Evolutionary conservation across 2,113 vertebrate species (phyloP), one percentile per base, ranked within the genome.

Genomic region (Nycticryphes semicollaris): DNA sequence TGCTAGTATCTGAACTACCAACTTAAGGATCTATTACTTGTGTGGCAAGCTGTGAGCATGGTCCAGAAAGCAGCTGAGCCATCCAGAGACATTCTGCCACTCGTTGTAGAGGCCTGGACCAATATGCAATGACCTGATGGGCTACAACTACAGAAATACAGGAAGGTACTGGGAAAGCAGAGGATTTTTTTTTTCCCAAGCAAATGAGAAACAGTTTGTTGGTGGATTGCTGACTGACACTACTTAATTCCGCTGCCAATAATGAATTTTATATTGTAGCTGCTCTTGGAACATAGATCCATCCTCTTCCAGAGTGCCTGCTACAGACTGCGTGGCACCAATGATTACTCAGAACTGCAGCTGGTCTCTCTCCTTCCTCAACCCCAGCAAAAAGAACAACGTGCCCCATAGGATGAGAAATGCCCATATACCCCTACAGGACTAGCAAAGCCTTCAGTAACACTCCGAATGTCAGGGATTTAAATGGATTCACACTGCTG

Each of bases 61-160:
- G 30, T 22, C 41, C 48, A 23, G 23, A 30, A 15, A 0, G 9
- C 7, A 48, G 41, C 5, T 41, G 4, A 22, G 18, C n/a, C 74
- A 8, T 1, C 8, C 25, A 43, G 69, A 54, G 53, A 35, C 24
- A 4, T 12, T 11, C 41, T 60, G 51, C 6, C 57, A 43, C 30
- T 35, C 28, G 7, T 6, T 39, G 90, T 70, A 54, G 14, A 69
- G 60, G 39, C 24, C 77, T 22, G 62, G 4, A 37, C 78, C 43
- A 14, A 19, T 0, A 3, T 2, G 48, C 27, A n/a, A 5, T 1
- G 54, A 10, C 31, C 11, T 4, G 9, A 12, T 20, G 48, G 70
- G 28, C 57, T 67, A 0, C 19, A 41, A 62, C 83, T 72, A 60
- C 64, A 50, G 14, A 81, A 85, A 45, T 7, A 18, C 48, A 57